Evolutionary conservation across 2,797 vertebrate species (phyloP).

Genomic region (Rhyacichthys aspro): DNA sequence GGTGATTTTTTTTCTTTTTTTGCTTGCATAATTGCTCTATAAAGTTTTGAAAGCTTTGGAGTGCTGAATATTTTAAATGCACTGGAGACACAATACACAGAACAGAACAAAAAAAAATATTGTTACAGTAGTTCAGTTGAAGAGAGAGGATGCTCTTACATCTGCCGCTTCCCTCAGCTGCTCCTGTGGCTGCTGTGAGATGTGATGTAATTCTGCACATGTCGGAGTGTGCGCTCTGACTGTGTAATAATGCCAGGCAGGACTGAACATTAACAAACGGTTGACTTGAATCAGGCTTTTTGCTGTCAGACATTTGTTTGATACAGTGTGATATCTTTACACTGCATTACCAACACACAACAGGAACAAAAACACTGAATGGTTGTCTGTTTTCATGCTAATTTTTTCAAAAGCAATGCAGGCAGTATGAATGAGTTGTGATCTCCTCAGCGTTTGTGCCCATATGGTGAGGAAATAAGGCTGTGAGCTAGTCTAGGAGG

Average conservation of each 20-base stretch:
- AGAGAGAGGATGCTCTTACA: slow-evolving; percentile 27
- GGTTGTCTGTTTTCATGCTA: background rate
- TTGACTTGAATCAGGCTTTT: slow-evolving; percentile 13
- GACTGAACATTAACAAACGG: slow-evolving; percentile 37
- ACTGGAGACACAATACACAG: background rate
- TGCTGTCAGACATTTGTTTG: background rate
- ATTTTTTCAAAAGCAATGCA: background rate
- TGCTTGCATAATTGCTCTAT: too few species aligned
- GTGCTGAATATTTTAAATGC: background rate
- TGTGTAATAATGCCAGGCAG: slow-evolving; percentile 37
- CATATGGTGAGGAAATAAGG: slow-evolving; percentile 26
- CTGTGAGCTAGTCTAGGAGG: slow-evolving; percentile 55
- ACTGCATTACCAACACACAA: background rate
- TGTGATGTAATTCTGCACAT: slow-evolving; percentile 72
- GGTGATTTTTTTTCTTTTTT: too few species aligned
- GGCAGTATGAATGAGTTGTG: slow-evolving; percentile 21
- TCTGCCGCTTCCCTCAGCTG: slow-evolving; percentile 32
- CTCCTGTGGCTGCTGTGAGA: slow-evolving; percentile 56
- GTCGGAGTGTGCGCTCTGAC: slow-evolving; percentile 25
- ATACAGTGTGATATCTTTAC: background rate
- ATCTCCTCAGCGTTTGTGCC: slow-evolving; percentile 14
- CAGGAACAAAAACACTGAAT: background rate
- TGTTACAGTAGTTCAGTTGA: slow-evolving; percentile 2
- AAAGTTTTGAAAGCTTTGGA: background rate
- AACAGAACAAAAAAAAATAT: background rate